These are phyloP conservation scores for Teleopsis dalmanni DNA, from an alignment of 1,140 invertebrate species.

Conservation along the genomic window DNA sequence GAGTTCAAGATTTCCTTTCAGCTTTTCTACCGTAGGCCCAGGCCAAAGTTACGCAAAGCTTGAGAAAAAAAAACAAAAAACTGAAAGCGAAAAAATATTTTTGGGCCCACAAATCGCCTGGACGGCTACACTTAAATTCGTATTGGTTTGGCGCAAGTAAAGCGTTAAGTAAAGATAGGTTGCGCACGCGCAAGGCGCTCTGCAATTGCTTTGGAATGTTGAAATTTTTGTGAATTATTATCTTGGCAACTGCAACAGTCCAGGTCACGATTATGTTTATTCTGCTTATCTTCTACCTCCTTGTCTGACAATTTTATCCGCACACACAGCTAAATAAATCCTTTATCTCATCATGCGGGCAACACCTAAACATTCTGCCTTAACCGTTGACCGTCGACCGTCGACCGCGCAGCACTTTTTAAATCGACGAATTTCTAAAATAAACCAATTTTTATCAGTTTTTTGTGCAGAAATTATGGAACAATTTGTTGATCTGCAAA, in stretches of 20 bases:
- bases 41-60: too few relatives aligned
- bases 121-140: too few relatives aligned
- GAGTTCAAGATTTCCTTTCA: too few relatives aligned
- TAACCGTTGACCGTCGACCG: neutral
- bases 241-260: conserved; percentile 2
- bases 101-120: too few relatives aligned
- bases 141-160: neutral
- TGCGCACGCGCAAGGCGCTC: neutral
- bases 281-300: too few relatives aligned
- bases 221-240: conserved; percentile 8
- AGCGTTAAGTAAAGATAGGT: neutral
- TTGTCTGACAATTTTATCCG: too few relatives aligned
- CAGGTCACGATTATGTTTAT: conserved; percentile 9
- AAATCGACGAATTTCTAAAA: conserved; percentile 10
- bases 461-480: conserved; percentile 2
- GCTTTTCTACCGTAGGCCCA: too few relatives aligned
- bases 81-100: too few relatives aligned
- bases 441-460: conserved; percentile 11
- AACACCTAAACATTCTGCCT: too few relatives aligned
- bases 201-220: conserved; percentile 5
- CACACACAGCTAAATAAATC: too few relatives aligned
- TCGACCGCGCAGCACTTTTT: conserved; percentile 4
- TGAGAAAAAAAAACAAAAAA: too few relatives aligned
- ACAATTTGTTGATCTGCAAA: conserved; percentile 8
- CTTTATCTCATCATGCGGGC: too few relatives aligned